A percentile compares a stretch with the other conserved stretches of the same genome.
These are phyloP conservation scores for Meiosimyza decipiens DNA, from an alignment of 2,888 invertebrate genomes.

Conservation along the genomic window DNA sequence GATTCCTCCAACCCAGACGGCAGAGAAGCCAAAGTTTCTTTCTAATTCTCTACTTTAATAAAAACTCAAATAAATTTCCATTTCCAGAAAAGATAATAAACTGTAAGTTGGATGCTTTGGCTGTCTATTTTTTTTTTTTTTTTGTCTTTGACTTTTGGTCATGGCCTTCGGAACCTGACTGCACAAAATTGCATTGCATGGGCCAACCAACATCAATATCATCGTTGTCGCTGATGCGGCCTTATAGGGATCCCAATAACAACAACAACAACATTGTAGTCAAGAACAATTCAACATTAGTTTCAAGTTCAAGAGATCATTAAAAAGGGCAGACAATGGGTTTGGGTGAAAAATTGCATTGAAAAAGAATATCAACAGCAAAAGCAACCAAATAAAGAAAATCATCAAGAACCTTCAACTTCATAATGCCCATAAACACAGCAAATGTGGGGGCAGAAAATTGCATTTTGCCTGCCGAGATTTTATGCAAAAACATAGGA, in stretches of 20 bases:
- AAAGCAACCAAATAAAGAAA: background rate
- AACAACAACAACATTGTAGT: conserved; percentile 18
- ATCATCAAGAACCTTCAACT: background rate
- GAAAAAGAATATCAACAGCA: conserved; percentile 4
- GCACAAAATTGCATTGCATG: conserved; percentile 39
- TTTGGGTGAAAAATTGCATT: conserved; percentile 22
- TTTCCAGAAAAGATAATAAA: conserved; percentile 24
- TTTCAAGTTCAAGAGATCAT: conserved; percentile 61
- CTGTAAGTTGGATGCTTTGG: conserved; percentile 4
- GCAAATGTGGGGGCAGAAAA: background rate
- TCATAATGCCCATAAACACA: background rate
- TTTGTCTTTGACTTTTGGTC: conserved; percentile 49
- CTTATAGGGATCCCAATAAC: conserved; percentile 1
- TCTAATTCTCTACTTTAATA: background rate
- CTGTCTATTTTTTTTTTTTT: background rate
- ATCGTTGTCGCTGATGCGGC: conserved; percentile 11
- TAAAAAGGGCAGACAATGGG: conserved; percentile 41
- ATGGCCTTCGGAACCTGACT: conserved; percentile 55
- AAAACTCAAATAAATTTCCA: conserved; percentile 5
- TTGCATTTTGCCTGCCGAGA: conserved; percentile 23
- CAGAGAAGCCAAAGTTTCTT: no score
- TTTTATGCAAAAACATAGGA: conserved; percentile 26
- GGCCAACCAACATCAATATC: conserved; percentile 3
- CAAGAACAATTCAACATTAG: conserved; percentile 55
- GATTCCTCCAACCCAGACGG: no score